Evolutionary conservation across 2,797 vertebrate species (phyloP), one percentile per base, ranked within the genome.

Genomic region (Paguma larvata): DNA sequence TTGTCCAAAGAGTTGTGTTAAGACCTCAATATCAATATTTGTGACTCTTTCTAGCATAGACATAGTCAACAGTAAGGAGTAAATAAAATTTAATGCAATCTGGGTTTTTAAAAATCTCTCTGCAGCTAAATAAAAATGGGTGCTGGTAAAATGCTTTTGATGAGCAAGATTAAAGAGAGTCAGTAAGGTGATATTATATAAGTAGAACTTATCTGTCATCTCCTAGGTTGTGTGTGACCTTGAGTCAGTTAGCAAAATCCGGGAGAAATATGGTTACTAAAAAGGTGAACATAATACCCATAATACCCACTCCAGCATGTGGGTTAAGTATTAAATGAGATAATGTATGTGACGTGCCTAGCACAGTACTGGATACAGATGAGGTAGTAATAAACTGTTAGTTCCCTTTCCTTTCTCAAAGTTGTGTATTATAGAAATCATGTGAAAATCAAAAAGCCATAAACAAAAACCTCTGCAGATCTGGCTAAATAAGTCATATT

Each of bases 271-370:
- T 1, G 4, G 5, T 68, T 89, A 85, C n/a, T 27, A 72, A 23
- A 51, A 89, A 85, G 23, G 83, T 51, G 18, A 93, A 89, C 15
- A n/a, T n/a, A 85, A 19, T 12, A 15, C 4, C n/a, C n/a, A n/a
- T n/a, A n/a, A n/a, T n/a, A 90, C n/a, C 21, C 10, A 73, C 41
- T 19, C 87, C 13, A 92, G 32, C 21, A 14, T 25, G 53, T 14
- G 85, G 27, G 59, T 92, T 41, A 83, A 44, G 51, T 38, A 86
- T 83, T 73, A 91, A 89, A 84, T 89, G 59, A 95, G 38, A 59
- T 62, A 4, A 80, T 6, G 1, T 53, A 53, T 0, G 1, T 65
- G 56, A 88, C 92, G 18, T 23, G 1, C 23, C 38, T 62, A 38
- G 6, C 30, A 12, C 0, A 6, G 44, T 73, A 27, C 23, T 16